Percentiles rank a stretch among this genome's conserved stretches.
phyloP scores from a whole-genome alignment of 2,797 vertebrate species.

The Hippopotamyrus pictus region DNA sequence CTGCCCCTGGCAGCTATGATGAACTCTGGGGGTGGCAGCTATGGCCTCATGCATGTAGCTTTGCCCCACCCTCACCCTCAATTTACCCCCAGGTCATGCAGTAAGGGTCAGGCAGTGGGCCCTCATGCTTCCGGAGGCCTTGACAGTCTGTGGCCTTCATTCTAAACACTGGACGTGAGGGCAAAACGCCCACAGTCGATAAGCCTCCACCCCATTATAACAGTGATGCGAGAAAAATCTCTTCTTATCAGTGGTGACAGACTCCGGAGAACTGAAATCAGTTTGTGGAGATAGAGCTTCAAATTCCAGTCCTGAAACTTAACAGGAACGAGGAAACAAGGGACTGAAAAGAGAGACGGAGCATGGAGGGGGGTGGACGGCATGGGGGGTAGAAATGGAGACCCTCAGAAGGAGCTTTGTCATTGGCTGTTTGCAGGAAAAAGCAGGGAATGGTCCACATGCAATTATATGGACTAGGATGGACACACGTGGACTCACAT shows the following conservation, averaged over 20 bases:
- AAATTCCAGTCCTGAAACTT: neutral
- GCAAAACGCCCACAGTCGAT: neutral
- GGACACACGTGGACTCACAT: neutral
- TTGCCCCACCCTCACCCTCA: neutral
- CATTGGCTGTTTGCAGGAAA: conserved; percentile 10
- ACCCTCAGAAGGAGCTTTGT: conserved; percentile 19
- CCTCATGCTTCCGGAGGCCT: neutral
- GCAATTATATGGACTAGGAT: neutral
- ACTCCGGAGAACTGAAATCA: neutral
- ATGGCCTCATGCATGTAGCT: neutral
- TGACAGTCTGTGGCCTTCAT: neutral
- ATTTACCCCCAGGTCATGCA: neutral
- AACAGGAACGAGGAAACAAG: neutral
- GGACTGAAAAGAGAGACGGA: neutral
- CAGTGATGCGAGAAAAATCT: neutral
- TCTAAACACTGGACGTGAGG: neutral
- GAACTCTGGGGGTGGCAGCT: neutral
- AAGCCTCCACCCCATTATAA: neutral
- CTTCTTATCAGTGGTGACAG: neutral
- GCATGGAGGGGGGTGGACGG: neutral
- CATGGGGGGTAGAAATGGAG: neutral
- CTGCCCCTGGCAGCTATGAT: neutral
- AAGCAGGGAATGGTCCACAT: neutral
- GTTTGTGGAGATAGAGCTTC: neutral
- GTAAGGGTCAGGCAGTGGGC: neutral